Evolutionary conservation across 53 echinoderm and acorn worm species (phyloP), one percentile per base, ranked within the genome.

Genomic region (Temnopleurus reevesii): DNA sequence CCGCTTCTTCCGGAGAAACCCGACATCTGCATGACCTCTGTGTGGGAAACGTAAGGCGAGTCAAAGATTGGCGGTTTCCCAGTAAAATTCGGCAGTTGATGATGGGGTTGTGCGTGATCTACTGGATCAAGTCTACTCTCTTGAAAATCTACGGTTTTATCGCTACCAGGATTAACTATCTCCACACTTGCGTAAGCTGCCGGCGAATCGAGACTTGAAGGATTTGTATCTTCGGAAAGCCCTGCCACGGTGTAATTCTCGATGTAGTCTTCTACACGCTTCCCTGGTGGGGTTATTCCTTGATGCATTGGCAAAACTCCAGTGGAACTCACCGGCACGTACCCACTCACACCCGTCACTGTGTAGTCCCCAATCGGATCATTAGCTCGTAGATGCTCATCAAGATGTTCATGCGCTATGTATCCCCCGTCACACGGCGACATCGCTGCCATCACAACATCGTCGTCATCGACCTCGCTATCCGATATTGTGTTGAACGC

Each of bases 321-420:
- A 2, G 21, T 71, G 38, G 43, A 71, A 71, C 41, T 21, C 8
- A 41, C 7, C n/a, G 71, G 71, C n/a, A 71, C 41, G 21, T 71
- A 71, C 23, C 71, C 71, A 18, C 65, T 33, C 0, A 87, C 19
- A 9, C 51, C 71, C 1, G 88, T 87, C 46, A 15, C 19, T 3
- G 47, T 87, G 53, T 87, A 87, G 46, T 87, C 88, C 18, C 64
- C 45, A 31, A 87, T 87, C 4, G 4, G 88, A 17, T 55, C 83
- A 13, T 8, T 49, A 49, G 46, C 49, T 13, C 28, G 49, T 2
- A 87, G 51, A 66, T 87, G 88, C 2, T 71, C 34, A 2, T 66
- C 31, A 0, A 87, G 34, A 12, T 66, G 31, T 12, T 46, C 7
- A 27, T 87, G 88, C 2, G 54, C n/a, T 29, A 87, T 87, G 71